These are phyloP conservation scores for Pachycephala philippinensis DNA, from an alignment of 2,113 vertebrate genomes.

Conservation along the genomic window DNA sequence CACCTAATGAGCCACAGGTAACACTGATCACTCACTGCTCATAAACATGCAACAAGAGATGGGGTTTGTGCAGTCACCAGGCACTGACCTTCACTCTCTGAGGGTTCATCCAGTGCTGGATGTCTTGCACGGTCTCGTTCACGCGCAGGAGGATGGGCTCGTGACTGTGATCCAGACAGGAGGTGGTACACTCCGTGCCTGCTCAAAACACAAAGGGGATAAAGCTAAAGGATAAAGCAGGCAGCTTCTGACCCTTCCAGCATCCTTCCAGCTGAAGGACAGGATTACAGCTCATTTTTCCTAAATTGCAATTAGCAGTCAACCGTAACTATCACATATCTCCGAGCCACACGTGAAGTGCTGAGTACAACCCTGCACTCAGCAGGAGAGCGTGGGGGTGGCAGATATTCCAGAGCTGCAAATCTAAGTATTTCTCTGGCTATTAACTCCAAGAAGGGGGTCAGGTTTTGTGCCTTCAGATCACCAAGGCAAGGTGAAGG, in stretches of 20 bases:
- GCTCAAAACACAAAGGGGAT: background rate
- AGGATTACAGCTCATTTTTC: background rate
- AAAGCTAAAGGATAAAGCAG: slow-evolving; percentile 19
- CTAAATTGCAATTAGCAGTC: slow-evolving; percentile 56
- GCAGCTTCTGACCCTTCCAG: background rate
- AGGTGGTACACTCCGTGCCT: slow-evolving; percentile 90
- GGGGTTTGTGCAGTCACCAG: rapidly evolving
- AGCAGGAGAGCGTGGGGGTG: background rate
- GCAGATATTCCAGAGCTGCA: background rate
- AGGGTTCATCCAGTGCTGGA: slow-evolving; percentile 94
- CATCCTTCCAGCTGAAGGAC: background rate
- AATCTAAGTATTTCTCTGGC: background rate
- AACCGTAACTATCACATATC: slow-evolving; percentile 41
- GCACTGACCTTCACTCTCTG: slow-evolving; percentile 88
- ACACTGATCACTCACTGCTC: background rate
- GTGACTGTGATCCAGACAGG: slow-evolving; percentile 86
- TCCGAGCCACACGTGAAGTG: background rate
- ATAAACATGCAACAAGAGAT: background rate
- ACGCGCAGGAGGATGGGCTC: slow-evolving; percentile 87
- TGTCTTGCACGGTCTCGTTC: slow-evolving; percentile 82
- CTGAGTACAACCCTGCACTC: background rate
- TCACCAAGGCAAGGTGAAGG: background rate
- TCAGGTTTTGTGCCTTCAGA: background rate
- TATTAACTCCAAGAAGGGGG: background rate
- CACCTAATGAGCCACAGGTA: background rate